These are phyloP conservation scores for Pseudopodoces humilis DNA, from an alignment of 2,113 vertebrate genomes.

Conservation along the genomic window DNA sequence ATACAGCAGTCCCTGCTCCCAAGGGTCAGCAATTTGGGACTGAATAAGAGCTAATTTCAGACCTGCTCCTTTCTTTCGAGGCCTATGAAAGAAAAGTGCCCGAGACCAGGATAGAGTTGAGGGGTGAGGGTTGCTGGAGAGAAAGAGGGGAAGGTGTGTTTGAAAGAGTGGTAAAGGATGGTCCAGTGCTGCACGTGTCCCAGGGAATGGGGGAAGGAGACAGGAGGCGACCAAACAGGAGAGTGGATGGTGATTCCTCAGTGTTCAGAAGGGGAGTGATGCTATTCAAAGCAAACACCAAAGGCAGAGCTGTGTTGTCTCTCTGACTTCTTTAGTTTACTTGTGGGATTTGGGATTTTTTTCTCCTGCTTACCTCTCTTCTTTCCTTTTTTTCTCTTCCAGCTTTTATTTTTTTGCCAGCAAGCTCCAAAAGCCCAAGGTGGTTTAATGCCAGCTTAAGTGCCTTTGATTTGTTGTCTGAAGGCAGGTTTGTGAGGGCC, in stretches of 20 bases:
- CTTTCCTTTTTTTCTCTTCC: slow-evolving; percentile 1
- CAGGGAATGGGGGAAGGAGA: background rate
- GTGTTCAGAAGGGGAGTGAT: background rate
- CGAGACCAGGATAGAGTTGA: background rate
- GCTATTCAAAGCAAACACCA: background rate
- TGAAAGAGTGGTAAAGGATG: background rate
- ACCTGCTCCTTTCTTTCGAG: background rate
- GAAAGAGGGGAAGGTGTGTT: background rate
- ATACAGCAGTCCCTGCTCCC: background rate
- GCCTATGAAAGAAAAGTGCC: background rate
- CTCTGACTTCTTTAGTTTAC: background rate
- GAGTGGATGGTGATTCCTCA: background rate
- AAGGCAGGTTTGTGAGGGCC: slow-evolving; percentile 42
- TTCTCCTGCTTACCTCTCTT: background rate
- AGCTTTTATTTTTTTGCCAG: slow-evolving; percentile 22
- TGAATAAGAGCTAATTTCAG: slow-evolving; percentile 11
- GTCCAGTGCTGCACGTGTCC: background rate
- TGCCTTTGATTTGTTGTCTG: slow-evolving; percentile 71
- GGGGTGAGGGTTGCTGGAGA: background rate
- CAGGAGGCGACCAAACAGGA: background rate
- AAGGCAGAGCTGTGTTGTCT: background rate
- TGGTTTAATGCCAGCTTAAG: slow-evolving; percentile 71
- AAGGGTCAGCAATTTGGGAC: background rate
- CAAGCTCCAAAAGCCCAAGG: slow-evolving; percentile 61
- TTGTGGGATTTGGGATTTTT: background rate